Evolutionary conservation across 2,797 vertebrate genomes (phyloP).

Genomic region (Pseudocheirus occidentalis): DNA sequence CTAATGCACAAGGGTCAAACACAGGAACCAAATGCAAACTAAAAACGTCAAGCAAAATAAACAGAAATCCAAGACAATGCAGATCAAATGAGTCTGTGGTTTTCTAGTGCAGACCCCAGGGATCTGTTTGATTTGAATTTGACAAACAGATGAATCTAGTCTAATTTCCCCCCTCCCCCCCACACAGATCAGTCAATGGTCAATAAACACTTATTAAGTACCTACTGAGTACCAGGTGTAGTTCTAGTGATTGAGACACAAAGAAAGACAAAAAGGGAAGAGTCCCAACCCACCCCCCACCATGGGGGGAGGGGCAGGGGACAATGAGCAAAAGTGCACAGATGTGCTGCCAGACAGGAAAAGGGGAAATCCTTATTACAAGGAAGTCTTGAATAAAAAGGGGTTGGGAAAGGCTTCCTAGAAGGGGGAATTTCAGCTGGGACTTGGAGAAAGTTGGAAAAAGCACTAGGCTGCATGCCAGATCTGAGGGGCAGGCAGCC

Average conservation of each 20-base stretch:
- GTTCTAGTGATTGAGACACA: neutral
- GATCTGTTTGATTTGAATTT: neutral
- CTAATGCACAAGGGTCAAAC: too few relatives aligned
- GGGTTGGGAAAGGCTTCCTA: neutral
- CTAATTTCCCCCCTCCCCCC: too few relatives aligned
- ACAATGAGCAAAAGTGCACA: too few relatives aligned
- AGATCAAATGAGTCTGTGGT: neutral
- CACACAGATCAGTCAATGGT: neutral
- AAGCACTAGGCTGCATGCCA: neutral
- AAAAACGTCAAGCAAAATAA: neutral
- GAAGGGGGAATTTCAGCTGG: neutral
- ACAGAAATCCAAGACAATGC: neutral
- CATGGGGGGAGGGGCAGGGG: too few relatives aligned
- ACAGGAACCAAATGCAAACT: neutral
- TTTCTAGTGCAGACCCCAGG: neutral
- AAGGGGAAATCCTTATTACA: neutral
- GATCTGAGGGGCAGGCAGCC: too few relatives aligned
- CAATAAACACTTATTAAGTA: neutral
- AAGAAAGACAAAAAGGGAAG: neutral
- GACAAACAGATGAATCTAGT: neutral
- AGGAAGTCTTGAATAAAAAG: neutral
- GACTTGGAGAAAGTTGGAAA: too few relatives aligned
- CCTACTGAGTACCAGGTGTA: neutral
- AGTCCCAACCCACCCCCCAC: too few relatives aligned
- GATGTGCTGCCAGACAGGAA: neutral